phyloP scores from a whole-genome alignment of 1,140 invertebrate genomes.

The Scaptomyza hsui region DNA sequence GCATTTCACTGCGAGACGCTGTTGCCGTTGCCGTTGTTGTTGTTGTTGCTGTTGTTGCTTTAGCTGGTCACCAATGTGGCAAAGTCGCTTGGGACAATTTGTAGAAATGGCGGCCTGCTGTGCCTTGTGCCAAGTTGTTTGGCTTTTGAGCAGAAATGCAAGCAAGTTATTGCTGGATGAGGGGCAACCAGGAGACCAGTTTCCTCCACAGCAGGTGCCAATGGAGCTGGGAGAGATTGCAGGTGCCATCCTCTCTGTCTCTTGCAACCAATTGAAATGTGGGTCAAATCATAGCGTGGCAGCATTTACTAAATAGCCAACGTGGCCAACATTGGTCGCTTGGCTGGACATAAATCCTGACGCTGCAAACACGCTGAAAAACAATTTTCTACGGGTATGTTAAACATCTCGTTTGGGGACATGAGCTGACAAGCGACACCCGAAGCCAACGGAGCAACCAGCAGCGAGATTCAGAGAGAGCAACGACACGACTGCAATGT shows the following conservation, averaged over 20 bases:
- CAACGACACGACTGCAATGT: constrained; percentile 24
- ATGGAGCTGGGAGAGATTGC: constrained; percentile 16
- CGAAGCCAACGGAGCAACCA: constrained; percentile 11
- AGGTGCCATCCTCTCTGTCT: neutral
- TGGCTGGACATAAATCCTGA: constrained; percentile 71
- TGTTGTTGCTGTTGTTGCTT: neutral
- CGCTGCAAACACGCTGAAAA: constrained; percentile 64
- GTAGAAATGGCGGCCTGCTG: constrained; percentile 65
- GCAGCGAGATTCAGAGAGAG: constrained; percentile 31
- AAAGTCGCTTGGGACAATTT: constrained; percentile 58
- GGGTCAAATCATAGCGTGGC: constrained; percentile 70
- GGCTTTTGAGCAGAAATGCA: constrained; percentile 52
- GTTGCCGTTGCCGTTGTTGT: neutral
- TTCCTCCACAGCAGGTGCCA: constrained; percentile 50
- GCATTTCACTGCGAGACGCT: constrained; percentile 58
- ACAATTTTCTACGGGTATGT: constrained; percentile 79
- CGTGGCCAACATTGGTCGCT: constrained; percentile 12
- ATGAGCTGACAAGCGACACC: constrained; percentile 79
- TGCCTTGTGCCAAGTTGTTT: constrained; percentile 75
- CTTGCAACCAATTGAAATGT: constrained; percentile 47
- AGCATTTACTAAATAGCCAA: constrained; percentile 73
- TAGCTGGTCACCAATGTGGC: constrained; percentile 13
- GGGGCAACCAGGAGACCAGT: constrained; percentile 57
- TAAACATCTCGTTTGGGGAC: constrained; percentile 70
- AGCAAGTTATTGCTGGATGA: constrained; percentile 61